These are phyloP conservation scores for Anoplius nigerrimus DNA, from an alignment of 2,888 invertebrate genomes.

Conservation along the genomic window DNA sequence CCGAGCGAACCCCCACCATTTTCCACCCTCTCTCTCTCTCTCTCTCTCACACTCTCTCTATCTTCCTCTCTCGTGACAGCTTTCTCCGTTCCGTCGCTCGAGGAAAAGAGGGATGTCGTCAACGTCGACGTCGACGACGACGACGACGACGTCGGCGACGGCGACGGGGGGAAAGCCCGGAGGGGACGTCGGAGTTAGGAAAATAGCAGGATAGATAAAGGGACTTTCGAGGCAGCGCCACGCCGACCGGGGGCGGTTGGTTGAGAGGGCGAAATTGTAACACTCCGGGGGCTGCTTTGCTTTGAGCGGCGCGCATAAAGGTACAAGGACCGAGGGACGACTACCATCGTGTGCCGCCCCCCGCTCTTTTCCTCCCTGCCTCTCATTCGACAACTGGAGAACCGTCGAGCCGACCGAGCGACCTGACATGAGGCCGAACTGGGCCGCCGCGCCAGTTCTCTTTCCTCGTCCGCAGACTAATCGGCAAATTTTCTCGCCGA, in stretches of 20 bases:
- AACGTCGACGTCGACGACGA: slow-evolving; percentile 44
- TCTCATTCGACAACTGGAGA: no score
- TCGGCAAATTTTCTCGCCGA: neutral
- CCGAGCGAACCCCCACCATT: neutral
- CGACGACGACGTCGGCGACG: slow-evolving; percentile 28
- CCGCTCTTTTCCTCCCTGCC: no score
- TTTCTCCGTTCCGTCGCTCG: neutral
- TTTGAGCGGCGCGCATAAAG: slow-evolving; percentile 58
- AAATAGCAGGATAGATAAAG: slow-evolving; percentile 69
- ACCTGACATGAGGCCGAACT: no score
- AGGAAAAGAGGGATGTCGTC: slow-evolving; percentile 43
- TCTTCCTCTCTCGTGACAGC: neutral
- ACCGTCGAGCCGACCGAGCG: no score
- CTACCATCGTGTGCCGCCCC: neutral
- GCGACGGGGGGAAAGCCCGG: slow-evolving; percentile 39
- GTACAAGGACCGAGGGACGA: slow-evolving; percentile 26
- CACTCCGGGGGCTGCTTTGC: slow-evolving; percentile 68
- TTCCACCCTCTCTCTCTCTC: slow-evolving; percentile 2
- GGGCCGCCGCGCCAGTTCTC: neutral
- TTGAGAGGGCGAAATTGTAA: slow-evolving; percentile 65
- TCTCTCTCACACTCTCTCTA: neutral
- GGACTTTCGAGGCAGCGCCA: slow-evolving; percentile 49
- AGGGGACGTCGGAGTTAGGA: slow-evolving; percentile 61
- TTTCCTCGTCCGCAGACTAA: neutral
- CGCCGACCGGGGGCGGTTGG: slow-evolving; percentile 10